These are phyloP conservation scores for Choristoneura rosaceana DNA, from an alignment of 2,888 invertebrate genomes.

Conservation along the genomic window DNA sequence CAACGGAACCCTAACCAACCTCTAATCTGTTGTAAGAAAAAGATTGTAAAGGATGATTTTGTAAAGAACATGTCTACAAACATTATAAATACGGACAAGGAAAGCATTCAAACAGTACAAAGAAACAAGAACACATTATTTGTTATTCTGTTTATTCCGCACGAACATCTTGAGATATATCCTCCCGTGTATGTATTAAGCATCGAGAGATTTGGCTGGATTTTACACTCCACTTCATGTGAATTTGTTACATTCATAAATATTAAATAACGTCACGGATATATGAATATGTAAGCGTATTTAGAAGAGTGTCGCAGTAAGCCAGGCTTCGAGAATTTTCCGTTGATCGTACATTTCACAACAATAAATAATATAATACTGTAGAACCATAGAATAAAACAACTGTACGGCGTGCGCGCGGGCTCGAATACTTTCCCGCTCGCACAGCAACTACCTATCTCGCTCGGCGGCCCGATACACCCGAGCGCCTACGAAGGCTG, in stretches of 20 bases:
- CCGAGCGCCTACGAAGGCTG: no score
- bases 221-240: conserved; percentile 22
- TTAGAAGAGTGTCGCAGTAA: neutral
- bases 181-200: neutral
- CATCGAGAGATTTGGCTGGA: conserved; percentile 23
- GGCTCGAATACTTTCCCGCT: no score
- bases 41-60: neutral
- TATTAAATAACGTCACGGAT: conserved; percentile 13
- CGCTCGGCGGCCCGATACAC: no score
- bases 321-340: neutral
- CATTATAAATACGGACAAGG: neutral
- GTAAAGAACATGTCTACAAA: neutral
- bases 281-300: neutral
- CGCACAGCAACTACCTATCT: no score
- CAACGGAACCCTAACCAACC: neutral
- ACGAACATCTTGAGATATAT: conserved; percentile 1
- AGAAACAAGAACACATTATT: neutral
- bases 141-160: conserved; percentile 12
- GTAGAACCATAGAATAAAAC: no score
- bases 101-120: conserved; percentile 1
- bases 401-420: no score
- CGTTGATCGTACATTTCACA: neutral
- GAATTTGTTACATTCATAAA: conserved; percentile 31
- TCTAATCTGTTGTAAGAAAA: neutral
- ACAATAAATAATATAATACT: no score